phyloP scores from a whole-genome alignment of 2,797 vertebrate species.

The Danio albolineatus region DNA sequence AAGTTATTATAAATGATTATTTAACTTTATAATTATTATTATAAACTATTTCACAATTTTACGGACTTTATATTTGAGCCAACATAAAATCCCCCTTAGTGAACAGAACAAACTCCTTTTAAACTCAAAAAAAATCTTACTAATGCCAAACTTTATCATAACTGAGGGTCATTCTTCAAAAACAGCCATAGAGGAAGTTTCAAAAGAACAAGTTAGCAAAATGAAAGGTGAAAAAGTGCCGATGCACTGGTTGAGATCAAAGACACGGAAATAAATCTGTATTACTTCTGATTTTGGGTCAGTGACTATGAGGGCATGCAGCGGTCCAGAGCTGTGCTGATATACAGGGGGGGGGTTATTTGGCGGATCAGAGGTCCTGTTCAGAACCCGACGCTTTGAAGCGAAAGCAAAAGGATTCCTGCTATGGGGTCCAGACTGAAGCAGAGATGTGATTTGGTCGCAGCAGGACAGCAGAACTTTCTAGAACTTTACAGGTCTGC shows the following conservation, averaged over 20 bases:
- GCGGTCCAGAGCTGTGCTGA: not conserved
- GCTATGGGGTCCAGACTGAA: constrained; percentile 8
- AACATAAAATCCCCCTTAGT: no score
- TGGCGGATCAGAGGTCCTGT: constrained; percentile 7
- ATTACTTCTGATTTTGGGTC: constrained; percentile 40
- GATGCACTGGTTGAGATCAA: constrained; percentile 7
- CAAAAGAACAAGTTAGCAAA: not conserved
- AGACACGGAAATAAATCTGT: constrained; percentile 22
- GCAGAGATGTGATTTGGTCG: constrained; percentile 14
- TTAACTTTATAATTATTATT: no score
- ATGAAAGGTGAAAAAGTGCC: not conserved
- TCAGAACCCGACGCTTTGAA: constrained; percentile 16
- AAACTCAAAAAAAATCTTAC: no score
- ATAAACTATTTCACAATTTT: no score
- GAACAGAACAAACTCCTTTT: no score
- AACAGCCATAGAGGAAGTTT: not conserved
- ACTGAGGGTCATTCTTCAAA: constrained; percentile 9
- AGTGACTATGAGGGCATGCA: not conserved
- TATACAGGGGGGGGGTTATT: not conserved
- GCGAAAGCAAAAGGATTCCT: constrained; percentile 20
- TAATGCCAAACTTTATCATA: no score
- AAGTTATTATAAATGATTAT: no score
- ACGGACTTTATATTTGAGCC: no score
- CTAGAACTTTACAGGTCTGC: constrained; percentile 11
- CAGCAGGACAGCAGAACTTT: constrained; percentile 32